Evolutionary conservation across 2,888 invertebrate species (phyloP), one percentile per base, ranked within the genome.

Genomic region (Agrotis clavis): DNA sequence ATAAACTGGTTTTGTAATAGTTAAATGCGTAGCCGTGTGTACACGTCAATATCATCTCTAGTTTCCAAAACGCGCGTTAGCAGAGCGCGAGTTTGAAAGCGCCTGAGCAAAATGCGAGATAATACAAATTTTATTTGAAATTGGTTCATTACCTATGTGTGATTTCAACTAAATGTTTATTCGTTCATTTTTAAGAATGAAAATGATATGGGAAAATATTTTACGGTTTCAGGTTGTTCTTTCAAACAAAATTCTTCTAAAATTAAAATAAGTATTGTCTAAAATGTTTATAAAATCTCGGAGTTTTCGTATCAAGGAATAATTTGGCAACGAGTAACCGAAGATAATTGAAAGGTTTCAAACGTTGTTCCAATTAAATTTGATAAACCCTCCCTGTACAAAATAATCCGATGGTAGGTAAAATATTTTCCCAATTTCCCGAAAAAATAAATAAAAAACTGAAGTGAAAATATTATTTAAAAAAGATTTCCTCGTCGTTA

Each of bases 361-460:
- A 79, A 57, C 18, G 50, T 14, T 67, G 59, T 69, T 35, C 67
- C 77, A 82, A 77, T 82, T 80, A 80, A 67, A 11, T 63, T 82
- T 74, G 53, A 50, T 57, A 71, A 25, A 4, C 67, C 19, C 50
- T 71, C 21, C 21, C 25, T 50, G 59, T 61, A 30, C 47, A 65
- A 76, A 53, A 63, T 16, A 19, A 53, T 59, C 11, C 45, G 56
- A 25, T 59, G 48, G 13, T 45, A 45, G 35, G 14, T 41, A 11
- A 11, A 41, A 41, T 41, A 41, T 41, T 41, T 41, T 41, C 41
- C 9, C 4, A 35, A 35, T 41, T 41, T 41, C 41, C 11, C 41
- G 41, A 41, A 41, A 41, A 41, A 41, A 41, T n/a, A 9, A 1
- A 11, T 41, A 11, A 11, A 41, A 41, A 41, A 41, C 41, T 2